Percentiles rank a stretch among this genome's conserved stretches.
phyloP scores from a whole-genome alignment of 2,797 vertebrate genomes.

The Enteromius trimaculatus region DNA sequence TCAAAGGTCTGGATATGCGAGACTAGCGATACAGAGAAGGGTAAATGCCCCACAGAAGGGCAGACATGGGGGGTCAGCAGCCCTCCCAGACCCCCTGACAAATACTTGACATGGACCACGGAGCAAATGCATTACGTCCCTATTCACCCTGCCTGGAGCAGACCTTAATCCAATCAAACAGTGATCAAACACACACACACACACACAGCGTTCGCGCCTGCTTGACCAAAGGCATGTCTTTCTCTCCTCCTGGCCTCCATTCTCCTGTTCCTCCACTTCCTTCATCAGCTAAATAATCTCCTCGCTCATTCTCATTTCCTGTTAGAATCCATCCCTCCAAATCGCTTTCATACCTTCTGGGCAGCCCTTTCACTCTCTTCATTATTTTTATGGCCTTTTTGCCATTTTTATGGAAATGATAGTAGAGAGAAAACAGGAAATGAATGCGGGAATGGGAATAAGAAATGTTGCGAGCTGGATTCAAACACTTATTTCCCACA shows the following conservation, averaged over 20 bases:
- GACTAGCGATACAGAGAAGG: slow-evolving; percentile 42
- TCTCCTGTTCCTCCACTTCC: slow-evolving; percentile 30
- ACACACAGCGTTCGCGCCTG: slow-evolving; percentile 33
- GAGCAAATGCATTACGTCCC: slow-evolving; percentile 62
- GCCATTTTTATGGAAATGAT: slow-evolving; percentile 33
- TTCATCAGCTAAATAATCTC: slow-evolving; percentile 28
- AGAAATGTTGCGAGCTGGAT: slow-evolving; percentile 10
- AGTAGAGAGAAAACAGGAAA: slow-evolving; percentile 26
- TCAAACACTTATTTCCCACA: background rate
- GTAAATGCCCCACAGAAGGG: slow-evolving; percentile 54
- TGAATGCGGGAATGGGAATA: background rate
- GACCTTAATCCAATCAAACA: slow-evolving; percentile 65
- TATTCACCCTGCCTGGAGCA: slow-evolving; percentile 52
- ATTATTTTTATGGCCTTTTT: slow-evolving; percentile 25
- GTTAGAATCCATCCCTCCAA: slow-evolving; percentile 29
- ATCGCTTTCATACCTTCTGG: background rate
- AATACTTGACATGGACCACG: slow-evolving; percentile 65
- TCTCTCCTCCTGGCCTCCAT: slow-evolving; percentile 32
- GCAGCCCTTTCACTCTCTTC: slow-evolving; percentile 17
- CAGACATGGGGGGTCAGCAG: slow-evolving; percentile 60
- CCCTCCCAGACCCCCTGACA: slow-evolving; percentile 62
- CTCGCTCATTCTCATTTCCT: slow-evolving; percentile 37
- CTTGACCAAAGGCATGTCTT: slow-evolving; percentile 56
- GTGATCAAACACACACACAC: slow-evolving; percentile 39
- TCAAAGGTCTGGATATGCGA: slow-evolving; percentile 61